Conservation (phyloP, 2,113 vertebrate genomes). For the Melanerpes aurifrons region DNA sequence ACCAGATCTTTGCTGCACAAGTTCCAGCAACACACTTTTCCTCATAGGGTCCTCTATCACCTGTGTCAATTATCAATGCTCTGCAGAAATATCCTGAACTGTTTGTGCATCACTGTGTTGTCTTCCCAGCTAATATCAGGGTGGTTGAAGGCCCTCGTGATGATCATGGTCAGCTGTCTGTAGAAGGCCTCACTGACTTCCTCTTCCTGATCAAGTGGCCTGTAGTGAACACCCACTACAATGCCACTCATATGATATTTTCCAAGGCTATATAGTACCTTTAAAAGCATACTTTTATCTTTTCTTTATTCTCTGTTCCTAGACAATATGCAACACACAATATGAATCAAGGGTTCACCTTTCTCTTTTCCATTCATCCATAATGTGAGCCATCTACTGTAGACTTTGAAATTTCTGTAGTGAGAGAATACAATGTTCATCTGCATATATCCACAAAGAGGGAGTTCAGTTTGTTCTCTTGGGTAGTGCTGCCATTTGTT, state of each 20-base stretch:
- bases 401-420: conserved; percentile 35
- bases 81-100: no score
- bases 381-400: conserved; percentile 9
- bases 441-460: not conserved
- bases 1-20: no score
- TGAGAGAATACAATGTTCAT: not conserved
- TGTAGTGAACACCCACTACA: no score
- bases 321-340: not conserved
- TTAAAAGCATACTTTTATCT: not conserved
- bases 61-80: no score
- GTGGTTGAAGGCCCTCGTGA: no score
- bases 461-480: conserved; percentile 30
- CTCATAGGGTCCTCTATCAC: no score
- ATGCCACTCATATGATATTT: not conserved
- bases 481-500: conserved; percentile 30
- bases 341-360: not conserved
- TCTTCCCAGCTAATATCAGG: no score
- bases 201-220: no score
- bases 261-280: not conserved
- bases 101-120: no score
- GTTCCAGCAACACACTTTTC: no score
- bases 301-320: not conserved
- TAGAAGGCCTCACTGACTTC: no score
- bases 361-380: conserved; percentile 31
- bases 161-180: no score